Base-by-base conservation (phyloP, 2,113 vertebrate genomes). In the Hippocampus guttulatus region DNA sequence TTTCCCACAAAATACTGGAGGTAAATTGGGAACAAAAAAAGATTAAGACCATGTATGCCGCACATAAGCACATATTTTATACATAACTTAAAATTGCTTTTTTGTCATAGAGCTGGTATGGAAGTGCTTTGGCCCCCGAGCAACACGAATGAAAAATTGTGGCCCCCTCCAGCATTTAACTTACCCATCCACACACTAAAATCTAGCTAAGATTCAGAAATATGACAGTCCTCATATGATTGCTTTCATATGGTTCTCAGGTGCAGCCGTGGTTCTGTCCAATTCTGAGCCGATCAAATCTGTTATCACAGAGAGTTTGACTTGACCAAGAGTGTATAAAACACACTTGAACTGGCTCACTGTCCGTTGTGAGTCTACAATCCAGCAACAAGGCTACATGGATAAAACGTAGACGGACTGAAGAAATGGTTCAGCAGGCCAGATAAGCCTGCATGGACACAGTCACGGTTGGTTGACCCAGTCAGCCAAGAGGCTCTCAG, bases 361-460 rank as follows among this genome's bases (percentile, higher is more conserved):
- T 52, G 27, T 74, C 54, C 61, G 8, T 21, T 27, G 27, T 45
- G 3, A 57, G 54, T 21, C 25, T 54, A 57, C 38, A 72, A 71
- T 41, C 57, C 25, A 25, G 38, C 51, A 61, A 68, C 23, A 67
- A 23, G 67, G 25, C 75, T 77, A 18, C 49, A 40, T 68, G 73
- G 73, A 82, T 67, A 74, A 83, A 69, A 70, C 65, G 65, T 21
- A 69, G 49, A 63, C 25, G 49, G 75, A 67, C 73, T 47, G 81
- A 67, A 77, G 79, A 82, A 74, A 85, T 78, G 87, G 81, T 86
- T 82, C 81, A 81, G 7, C 73, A 66, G 78, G 72, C 80, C 67
- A 73, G 74, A 79, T 85, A 71, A 81, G 82, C 85, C 74, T 30
- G 83, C 81, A 71, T 72, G 77, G 77, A 80, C 74, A 63, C 67